These are phyloP conservation scores for Perizoma flavofasciatum DNA, from an alignment of 2,888 invertebrate species.

Conservation along the genomic window DNA sequence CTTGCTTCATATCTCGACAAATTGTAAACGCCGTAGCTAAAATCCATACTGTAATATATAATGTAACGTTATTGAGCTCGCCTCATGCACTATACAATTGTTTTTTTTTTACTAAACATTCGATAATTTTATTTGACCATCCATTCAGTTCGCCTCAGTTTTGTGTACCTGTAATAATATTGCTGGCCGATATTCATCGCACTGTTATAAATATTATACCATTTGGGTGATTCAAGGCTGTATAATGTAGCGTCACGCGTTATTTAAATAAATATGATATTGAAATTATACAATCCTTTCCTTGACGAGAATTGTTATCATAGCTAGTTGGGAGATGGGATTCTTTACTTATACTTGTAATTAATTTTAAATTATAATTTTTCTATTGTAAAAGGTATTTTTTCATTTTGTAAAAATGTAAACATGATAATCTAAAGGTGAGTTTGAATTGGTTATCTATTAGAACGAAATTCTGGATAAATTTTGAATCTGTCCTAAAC, in stretches of 20 bases:
- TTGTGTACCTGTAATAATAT: slow-evolving; percentile 51
- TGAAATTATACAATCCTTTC: slow-evolving; percentile 41
- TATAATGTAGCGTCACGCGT: slow-evolving; percentile 39
- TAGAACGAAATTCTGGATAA: slow-evolving; percentile 17
- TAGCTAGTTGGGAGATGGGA: slow-evolving; percentile 56
- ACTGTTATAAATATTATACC: slow-evolving; percentile 52
- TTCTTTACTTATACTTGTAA: slow-evolving; percentile 78
- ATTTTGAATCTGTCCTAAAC: too few species aligned
- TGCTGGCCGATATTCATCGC: slow-evolving; percentile 60
- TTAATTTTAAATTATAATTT: slow-evolving; percentile 84
- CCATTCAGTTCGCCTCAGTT: slow-evolving; percentile 50
- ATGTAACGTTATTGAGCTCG: slow-evolving; percentile 72
- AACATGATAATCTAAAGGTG: slow-evolving; percentile 43
- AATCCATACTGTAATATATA: slow-evolving; percentile 75
- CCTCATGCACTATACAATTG: slow-evolving; percentile 64
- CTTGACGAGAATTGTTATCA: slow-evolving; percentile 52
- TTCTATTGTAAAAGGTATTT: slow-evolving; percentile 74
- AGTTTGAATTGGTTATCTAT: slow-evolving; percentile 37
- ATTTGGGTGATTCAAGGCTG: slow-evolving; percentile 57
- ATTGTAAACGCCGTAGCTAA: slow-evolving; percentile 90
- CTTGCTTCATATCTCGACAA: slow-evolving; percentile 98
- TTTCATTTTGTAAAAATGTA: slow-evolving; percentile 43
- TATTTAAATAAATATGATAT: slow-evolving; percentile 38
- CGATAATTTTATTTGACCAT: slow-evolving; percentile 52
- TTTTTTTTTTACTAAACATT: slow-evolving; percentile 47